Conservation (phyloP, 1,140 invertebrate genomes). For the Bombus confusus region DNA sequence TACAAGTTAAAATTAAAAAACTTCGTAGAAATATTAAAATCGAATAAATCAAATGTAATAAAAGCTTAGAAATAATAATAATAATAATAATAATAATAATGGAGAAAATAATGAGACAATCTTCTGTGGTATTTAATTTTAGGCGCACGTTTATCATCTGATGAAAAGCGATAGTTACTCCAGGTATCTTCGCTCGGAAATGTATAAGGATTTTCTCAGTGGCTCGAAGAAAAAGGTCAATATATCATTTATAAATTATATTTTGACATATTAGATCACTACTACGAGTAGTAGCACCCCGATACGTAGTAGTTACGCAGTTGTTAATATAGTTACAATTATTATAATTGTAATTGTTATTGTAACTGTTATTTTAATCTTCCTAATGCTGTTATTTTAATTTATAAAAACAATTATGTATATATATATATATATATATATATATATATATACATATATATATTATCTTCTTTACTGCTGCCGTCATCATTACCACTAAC, state of each 20-base stretch:
- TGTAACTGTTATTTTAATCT: neutral
- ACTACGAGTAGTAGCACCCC: neutral
- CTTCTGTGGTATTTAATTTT: slow-evolving; percentile 65
- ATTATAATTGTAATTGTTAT: slow-evolving; percentile 20
- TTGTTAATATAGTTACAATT: slow-evolving; percentile 2
- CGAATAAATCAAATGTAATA: neutral
- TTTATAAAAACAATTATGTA: neutral
- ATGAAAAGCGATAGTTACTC: slow-evolving; percentile 99
- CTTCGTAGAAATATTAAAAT: neutral
- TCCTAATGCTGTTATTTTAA: neutral
- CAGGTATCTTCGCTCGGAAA: slow-evolving; percentile 98
- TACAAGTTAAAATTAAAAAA: slow-evolving; percentile 6
- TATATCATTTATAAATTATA: slow-evolving; percentile 36
- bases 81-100: slow-evolving; percentile 8
- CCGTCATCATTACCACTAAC: neutral
- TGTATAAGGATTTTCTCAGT: slow-evolving; percentile 99
- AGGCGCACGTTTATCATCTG: slow-evolving; percentile 99
- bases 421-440: too few species aligned
- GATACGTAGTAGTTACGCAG: neutral
- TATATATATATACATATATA: neutral
- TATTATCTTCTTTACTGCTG: neutral
- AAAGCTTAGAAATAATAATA: slow-evolving; percentile 21
- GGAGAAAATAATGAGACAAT: slow-evolving; percentile 22
- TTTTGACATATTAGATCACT: slow-evolving; percentile 11
- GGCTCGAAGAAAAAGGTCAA: slow-evolving; percentile 97